Base-by-base conservation (phyloP, 2,797 vertebrate species). In the Pagetopsis macropterus region DNA sequence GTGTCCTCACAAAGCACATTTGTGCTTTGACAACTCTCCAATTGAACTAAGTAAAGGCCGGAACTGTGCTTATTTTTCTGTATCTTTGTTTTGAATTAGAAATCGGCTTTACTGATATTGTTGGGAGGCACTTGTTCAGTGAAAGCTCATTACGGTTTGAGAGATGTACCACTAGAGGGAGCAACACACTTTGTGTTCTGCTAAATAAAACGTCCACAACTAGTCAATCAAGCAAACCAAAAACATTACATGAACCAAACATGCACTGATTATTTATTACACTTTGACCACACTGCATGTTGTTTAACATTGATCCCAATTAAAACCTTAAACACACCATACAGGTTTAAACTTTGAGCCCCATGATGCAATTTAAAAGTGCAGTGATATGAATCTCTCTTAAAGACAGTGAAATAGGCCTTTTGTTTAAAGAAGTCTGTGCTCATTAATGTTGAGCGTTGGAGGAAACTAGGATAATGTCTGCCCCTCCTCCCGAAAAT, bases 111-210 rank as follows among this genome's bases (percentile, higher is more conserved):
- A 48, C 27, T 21, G 54, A 58, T 52, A 16, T 40, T 64, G 27
- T 41, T 0, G 15, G 50, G 37, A 61, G 57, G 50, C n/a, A 65
- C 57, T 10, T 15, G 14, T 69, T 78, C 46, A 63, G 74, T 70
- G 21, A 64, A 57, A 66, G 71, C 60, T 83, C 70, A 81, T 85
- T 76, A 77, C 81, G 69, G 45, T 82, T 79, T 84, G 23, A 84
- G 19, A 58, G 41, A 58, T 66, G 23, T 12, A 27, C 86, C 83
- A 88, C 89, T 81, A 90, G 88, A 80, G 83, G 88, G 86, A 70
- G 81, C 77, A 84, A 70, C 63, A 69, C 55, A 74, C 72, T 71
- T 43, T 65, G 46, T 84, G 65, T 78, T 79, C 52, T 68, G 19
- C 40, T 84, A 23, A 76, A 71, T 70, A 78, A 80, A 83, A 84